Base-by-base conservation (phyloP, 1,140 invertebrate species). In the Mizuhopecten yessoensis region DNA sequence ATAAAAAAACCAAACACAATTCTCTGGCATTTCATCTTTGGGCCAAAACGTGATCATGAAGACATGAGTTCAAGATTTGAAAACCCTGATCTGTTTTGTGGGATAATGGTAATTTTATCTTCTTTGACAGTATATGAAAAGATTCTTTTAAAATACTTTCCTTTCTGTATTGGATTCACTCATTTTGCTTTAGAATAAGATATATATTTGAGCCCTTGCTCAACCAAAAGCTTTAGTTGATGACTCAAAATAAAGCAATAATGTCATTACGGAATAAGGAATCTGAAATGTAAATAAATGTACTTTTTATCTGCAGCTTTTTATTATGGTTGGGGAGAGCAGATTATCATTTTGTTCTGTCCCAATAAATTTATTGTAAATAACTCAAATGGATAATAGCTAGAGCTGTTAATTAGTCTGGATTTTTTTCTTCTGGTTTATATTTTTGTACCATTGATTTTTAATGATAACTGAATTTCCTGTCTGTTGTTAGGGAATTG, bases 391-490 rank as follows among this genome's bases (percentile, higher is more conserved):
- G 57, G 57, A 75, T 75, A 45, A 10, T 17, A 75, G 57, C 9
- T 75, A 75, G 57, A 75, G 57, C 57, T 75, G 57, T 75, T 13
- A 45, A 45, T 45, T 45, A 75, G 57, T 75, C 57, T 29, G 57
- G 57, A 75, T n/a, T 75, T 75, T 75, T 75, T 75, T 75, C 57
- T 75, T 75, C n/a, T 75, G 57, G 17, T 75, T 75, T 75, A 75
- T 75, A 75, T 75, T 75, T 75, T 75, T 75, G 57, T 75, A 75
- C 57, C 57, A 75, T 75, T 75, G 57, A 75, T 75, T 75, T 75
- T 75, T 75, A 75, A 75, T 17, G n/a, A n/a, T n/a, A 75, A 75
- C 29, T 75, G 23, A 75, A 45, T 17, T 45, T 75, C n/a, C 57
- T 75, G 57, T 75, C 57, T 75, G 57, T 29, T 29, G n/a, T n/a